phyloP scores from a whole-genome alignment of 2,888 invertebrate genomes.

The Masnerella sp. region DNA sequence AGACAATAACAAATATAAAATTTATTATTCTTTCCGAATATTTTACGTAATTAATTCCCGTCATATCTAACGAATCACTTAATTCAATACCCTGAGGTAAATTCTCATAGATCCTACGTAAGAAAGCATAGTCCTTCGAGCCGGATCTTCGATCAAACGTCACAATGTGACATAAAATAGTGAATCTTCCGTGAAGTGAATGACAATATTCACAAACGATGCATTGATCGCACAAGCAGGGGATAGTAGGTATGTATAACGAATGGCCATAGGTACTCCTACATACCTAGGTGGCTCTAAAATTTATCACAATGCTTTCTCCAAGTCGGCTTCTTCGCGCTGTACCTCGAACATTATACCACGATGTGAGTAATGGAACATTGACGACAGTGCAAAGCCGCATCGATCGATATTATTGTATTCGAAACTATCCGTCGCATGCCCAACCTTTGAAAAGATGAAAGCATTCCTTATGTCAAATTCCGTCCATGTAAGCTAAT shows the following conservation, averaged over 20 bases:
- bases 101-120: too few relatives aligned
- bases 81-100: too few relatives aligned
- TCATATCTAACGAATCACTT: too few relatives aligned
- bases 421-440: slow-evolving; percentile 36
- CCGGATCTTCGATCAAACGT: too few relatives aligned
- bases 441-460: slow-evolving; percentile 15
- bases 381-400: slow-evolving; percentile 36
- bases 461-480: not conserved
- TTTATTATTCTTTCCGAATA: too few relatives aligned
- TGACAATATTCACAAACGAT: slow-evolving; percentile 56
- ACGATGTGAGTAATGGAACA: slow-evolving; percentile 40
- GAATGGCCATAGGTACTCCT: slow-evolving; percentile 27
- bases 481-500: slow-evolving; percentile 1
- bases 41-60: too few relatives aligned
- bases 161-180: slow-evolving; percentile 27
- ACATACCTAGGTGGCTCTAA: slow-evolving; percentile 59
- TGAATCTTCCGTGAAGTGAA: slow-evolving; percentile 47
- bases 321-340: slow-evolving; percentile 27
- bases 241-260: slow-evolving; percentile 35
- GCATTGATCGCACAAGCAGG: slow-evolving; percentile 31
- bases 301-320: slow-evolving; percentile 63
- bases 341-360: slow-evolving; percentile 38
- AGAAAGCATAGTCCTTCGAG: too few relatives aligned
- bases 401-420: slow-evolving; percentile 36
- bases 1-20: too few relatives aligned